These are phyloP conservation scores for Peribatodes rhomboidaria DNA, from an alignment of 2,888 invertebrate species.

Conservation along the genomic window DNA sequence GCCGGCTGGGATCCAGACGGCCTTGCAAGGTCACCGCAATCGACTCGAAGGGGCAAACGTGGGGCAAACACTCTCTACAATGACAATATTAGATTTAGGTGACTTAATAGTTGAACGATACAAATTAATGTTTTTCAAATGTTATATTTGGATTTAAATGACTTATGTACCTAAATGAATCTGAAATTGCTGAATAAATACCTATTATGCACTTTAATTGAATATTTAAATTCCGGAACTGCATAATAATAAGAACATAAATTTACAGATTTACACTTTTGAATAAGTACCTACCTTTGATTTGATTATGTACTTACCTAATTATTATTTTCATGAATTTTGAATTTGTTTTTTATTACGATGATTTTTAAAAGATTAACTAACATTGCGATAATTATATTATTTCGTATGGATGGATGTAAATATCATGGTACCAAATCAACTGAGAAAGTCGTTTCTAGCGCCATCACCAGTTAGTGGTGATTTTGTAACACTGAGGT, in stretches of 20 bases:
- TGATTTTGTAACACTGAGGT: not conserved
- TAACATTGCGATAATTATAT: not conserved
- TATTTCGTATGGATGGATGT: not conserved
- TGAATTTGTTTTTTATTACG: too few relatives aligned
- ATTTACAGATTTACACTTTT: not conserved
- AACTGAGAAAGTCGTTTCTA: not conserved
- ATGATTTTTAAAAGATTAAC: too few relatives aligned
- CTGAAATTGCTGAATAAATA: not conserved
- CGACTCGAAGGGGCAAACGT: slow-evolving; percentile 20
- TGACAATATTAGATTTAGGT: slow-evolving; percentile 1
- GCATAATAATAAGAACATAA: not conserved
- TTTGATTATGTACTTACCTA: not conserved
- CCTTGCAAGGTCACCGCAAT: slow-evolving; percentile 64
- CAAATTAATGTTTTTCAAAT: not conserved
- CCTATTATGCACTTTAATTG: not conserved
- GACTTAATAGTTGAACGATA: not conserved
- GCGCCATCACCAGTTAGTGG: not conserved
- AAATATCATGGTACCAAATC: too few relatives aligned
- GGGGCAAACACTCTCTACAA: slow-evolving; percentile 5
- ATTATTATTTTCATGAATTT: not conserved
- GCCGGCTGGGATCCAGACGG: slow-evolving; percentile 47
- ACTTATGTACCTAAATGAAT: not conserved
- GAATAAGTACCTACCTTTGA: too few relatives aligned
- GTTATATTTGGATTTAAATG: too few relatives aligned
- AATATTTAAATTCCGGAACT: not conserved